These are phyloP conservation scores for Rhodeus uyekii DNA, from an alignment of 2,797 vertebrate genomes.

Conservation along the genomic window DNA sequence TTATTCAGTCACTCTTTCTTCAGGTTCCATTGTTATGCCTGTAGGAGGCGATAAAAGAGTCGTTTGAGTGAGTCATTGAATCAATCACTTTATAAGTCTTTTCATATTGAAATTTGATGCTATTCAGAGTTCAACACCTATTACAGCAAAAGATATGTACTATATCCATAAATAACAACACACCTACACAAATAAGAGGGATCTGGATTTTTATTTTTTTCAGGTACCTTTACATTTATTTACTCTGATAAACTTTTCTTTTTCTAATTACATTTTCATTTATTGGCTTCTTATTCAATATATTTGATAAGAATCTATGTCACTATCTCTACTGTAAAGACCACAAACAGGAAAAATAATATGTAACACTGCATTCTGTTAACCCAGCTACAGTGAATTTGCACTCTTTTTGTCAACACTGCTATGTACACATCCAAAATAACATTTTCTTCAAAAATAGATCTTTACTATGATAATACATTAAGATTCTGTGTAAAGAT, in stretches of 20 bases:
- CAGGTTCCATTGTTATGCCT: background rate
- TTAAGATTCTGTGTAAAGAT: background rate
- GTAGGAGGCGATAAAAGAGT: background rate
- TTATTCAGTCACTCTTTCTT: background rate
- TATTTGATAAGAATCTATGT: background rate
- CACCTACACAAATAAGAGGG: background rate
- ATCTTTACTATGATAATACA: background rate
- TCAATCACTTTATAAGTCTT: background rate
- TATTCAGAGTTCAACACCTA: background rate
- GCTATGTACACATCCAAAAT: conserved; percentile 3
- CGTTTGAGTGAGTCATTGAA: background rate
- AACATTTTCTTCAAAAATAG: conserved; percentile 24
- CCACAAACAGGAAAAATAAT: background rate
- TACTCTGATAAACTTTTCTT: background rate
- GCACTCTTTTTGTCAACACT: background rate
- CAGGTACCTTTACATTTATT: conserved; percentile 50
- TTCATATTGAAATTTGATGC: background rate
- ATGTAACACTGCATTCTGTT: conserved; percentile 1
- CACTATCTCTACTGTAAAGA: background rate
- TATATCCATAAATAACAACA: no score
- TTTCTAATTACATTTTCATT: conserved; percentile 45
- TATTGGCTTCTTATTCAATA: background rate
- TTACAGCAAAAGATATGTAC: background rate
- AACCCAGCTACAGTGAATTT: conserved; percentile 8
- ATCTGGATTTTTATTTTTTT: conserved; percentile 55